Base-by-base conservation (phyloP, 2,113 vertebrate genomes). In the Diadophis punctatus region DNA sequence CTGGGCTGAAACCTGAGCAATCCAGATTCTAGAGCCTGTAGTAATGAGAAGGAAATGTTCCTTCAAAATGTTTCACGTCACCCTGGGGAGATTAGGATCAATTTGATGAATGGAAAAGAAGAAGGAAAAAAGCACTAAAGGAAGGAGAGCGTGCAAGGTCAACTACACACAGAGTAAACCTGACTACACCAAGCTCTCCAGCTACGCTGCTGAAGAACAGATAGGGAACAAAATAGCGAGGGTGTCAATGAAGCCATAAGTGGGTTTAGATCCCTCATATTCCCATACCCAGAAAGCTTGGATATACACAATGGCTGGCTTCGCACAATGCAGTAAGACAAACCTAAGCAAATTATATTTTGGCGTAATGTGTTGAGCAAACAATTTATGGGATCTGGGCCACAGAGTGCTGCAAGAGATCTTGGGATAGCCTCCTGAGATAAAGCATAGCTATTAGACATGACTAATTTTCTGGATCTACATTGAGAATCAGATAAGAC, bases 141-240 rank as follows among this genome's bases (percentile, higher is more conserved):
- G 55, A 60, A 60, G 46, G 56, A 87, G 53, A 39, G 52, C n/a
- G 25, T 34, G 27, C 90, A 93, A 93, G 93, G 86, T 89, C 68
- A 93, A 20, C 9, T 25, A 22, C 22, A 51, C 22, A 58, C 3
- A 39, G 52, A 30, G 11, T 16, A 4, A 60, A 20, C n/a, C 23
- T 8, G 34, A 30, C 48, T 12, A 8, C 20, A 25, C 39, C 18
- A 46, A 48, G 4, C 60, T 43, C 91, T 34, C 58, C 68, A 34
- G 22, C 86, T 22, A 11, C 10, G 46, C 3, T 0, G 46, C 3
- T 0, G 5, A 23, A 53, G 39, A 8, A 30, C n/a, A 20, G 16
- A 63, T 6, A 30, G 9, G 6, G 30, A 52, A 55, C 5, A 51
- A 80, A 27, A 90, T 23, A 52, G 7, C 5, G 23, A 55, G 34